Conservation (phyloP, 2,797 vertebrate species). For the Coranthus polyacanthus region DNA sequence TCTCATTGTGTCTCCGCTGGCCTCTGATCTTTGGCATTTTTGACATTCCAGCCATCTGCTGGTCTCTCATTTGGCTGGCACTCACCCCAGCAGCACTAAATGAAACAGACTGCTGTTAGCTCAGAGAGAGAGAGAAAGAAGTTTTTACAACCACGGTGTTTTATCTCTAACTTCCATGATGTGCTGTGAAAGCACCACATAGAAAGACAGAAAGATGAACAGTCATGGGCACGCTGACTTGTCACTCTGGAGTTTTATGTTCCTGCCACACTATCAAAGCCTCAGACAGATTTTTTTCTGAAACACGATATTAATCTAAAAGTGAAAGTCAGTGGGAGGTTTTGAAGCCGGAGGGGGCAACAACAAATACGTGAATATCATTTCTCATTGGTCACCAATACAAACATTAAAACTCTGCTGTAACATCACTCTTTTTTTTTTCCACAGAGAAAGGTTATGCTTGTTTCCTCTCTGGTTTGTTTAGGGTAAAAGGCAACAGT, state of each 20-base stretch:
- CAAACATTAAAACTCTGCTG: not conserved
- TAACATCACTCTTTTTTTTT: slow-evolving; percentile 61
- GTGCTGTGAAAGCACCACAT: not conserved
- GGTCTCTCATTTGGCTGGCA: slow-evolving; percentile 74
- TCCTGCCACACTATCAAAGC: not conserved
- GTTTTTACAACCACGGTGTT: slow-evolving; percentile 17
- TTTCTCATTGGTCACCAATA: slow-evolving; percentile 17
- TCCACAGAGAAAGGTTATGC: slow-evolving; percentile 58
- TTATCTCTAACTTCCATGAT: not conserved
- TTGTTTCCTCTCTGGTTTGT: slow-evolving; percentile 48
- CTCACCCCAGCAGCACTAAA: slow-evolving; percentile 51
- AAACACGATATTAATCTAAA: slow-evolving; percentile 40
- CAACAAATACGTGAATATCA: slow-evolving; percentile 15
- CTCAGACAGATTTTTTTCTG: slow-evolving; percentile 11
- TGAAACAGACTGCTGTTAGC: slow-evolving; percentile 45
- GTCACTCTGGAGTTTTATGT: slow-evolving; percentile 30
- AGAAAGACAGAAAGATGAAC: slow-evolving; percentile 2
- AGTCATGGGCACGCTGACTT: slow-evolving; percentile 9
- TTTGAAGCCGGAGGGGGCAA: not conserved
- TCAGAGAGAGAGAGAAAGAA: too few species aligned
- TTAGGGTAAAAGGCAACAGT: slow-evolving; percentile 46
- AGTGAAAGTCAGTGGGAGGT: slow-evolving; percentile 57
- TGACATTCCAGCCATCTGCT: slow-evolving; percentile 80
- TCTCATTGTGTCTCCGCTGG: slow-evolving; percentile 67
- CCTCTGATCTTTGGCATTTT: slow-evolving; percentile 79